A percentile compares a stretch with the other conserved stretches of the same genome.
phyloP scores from a whole-genome alignment of 1,140 invertebrate species.

The Leucophenga varia region DNA sequence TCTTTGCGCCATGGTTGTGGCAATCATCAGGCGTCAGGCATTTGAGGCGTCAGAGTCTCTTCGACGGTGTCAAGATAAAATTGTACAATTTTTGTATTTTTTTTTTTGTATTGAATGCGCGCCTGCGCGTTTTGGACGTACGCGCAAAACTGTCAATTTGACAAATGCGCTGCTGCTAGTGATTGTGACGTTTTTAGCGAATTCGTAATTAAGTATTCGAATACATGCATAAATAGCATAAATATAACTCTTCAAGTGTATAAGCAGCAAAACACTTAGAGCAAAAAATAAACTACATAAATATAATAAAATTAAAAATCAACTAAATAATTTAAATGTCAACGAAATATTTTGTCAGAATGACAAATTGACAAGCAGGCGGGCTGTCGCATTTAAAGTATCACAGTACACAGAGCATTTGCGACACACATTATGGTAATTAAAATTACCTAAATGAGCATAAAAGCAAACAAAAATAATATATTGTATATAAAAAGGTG shows the following conservation, averaged over 20 bases:
- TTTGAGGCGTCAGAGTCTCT: slow-evolving; percentile 5
- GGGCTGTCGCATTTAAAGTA: slow-evolving; percentile 20
- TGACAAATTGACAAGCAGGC: slow-evolving; percentile 31
- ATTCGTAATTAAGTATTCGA: slow-evolving; percentile 50
- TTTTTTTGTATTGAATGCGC: too few species aligned
- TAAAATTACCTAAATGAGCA: slow-evolving; percentile 32
- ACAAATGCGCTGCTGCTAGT: slow-evolving; percentile 38
- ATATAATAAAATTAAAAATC: too few species aligned
- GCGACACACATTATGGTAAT: slow-evolving; percentile 23
- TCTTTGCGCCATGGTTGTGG: too few species aligned
- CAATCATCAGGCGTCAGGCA: too few species aligned
- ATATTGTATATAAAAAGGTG: slow-evolving; percentile 37
- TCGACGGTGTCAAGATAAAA: slow-evolving; percentile 32
- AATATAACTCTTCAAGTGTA: slow-evolving; percentile 13
- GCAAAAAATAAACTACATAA: too few species aligned
- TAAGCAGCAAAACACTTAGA: too few species aligned
- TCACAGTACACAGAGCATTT: too few species aligned
- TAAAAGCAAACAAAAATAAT: too few species aligned
- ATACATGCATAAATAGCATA: slow-evolving; percentile 47
- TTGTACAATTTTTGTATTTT: slow-evolving; percentile 34
- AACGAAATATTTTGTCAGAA: slow-evolving; percentile 29
- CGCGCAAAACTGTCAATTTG: slow-evolving; percentile 43
- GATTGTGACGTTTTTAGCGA: slow-evolving; percentile 52
- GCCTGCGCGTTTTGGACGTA: too few species aligned
- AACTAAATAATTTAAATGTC: too few species aligned